Percentiles rank a stretch among this genome's conserved stretches.
Evolutionary conservation across 2,113 vertebrate genomes (phyloP).

Genomic region (Antechinus stuartii): DNA sequence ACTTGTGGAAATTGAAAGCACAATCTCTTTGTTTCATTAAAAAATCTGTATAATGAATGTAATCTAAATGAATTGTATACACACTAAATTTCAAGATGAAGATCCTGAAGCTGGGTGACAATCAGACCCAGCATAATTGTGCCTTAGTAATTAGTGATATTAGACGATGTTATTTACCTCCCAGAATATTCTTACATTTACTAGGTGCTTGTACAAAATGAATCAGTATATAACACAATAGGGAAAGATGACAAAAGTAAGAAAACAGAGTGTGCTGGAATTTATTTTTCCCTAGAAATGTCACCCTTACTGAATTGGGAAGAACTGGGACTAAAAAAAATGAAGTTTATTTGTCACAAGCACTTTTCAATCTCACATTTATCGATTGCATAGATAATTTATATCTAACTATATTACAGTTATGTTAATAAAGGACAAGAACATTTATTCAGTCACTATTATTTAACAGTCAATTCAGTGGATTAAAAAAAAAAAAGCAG

Average conservation of each 20-base stretch:
- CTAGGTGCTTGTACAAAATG: conserved; percentile 56
- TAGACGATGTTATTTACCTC: conserved; percentile 69
- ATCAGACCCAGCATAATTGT: conserved; percentile 66
- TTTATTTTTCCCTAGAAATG: conserved; percentile 40
- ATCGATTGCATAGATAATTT: conserved; percentile 30
- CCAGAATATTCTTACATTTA: conserved; percentile 54
- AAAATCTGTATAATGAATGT: conserved; percentile 74
- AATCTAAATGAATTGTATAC: conserved; percentile 73
- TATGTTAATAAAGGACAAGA: conserved; percentile 32
- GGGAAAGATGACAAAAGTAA: conserved; percentile 53
- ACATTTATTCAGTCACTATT: background rate
- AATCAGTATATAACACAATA: conserved; percentile 45
- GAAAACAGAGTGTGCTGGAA: conserved; percentile 42
- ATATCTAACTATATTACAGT: conserved; percentile 9
- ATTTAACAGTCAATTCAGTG: conserved; percentile 26
- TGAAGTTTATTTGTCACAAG: conserved; percentile 25
- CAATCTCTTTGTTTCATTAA: conserved; percentile 64
- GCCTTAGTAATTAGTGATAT: conserved; percentile 67
- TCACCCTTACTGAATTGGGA: conserved; percentile 42
- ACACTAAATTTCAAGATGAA: conserved; percentile 65
- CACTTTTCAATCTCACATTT: conserved; percentile 29
- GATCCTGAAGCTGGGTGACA: conserved; percentile 64
- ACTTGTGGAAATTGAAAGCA: conserved; percentile 66
- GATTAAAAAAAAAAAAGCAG: conserved; percentile 47
- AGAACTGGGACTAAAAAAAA: conserved; percentile 42